phyloP scores from a whole-genome alignment of 2,113 vertebrate genomes.

The Carollia perspicillata region DNA sequence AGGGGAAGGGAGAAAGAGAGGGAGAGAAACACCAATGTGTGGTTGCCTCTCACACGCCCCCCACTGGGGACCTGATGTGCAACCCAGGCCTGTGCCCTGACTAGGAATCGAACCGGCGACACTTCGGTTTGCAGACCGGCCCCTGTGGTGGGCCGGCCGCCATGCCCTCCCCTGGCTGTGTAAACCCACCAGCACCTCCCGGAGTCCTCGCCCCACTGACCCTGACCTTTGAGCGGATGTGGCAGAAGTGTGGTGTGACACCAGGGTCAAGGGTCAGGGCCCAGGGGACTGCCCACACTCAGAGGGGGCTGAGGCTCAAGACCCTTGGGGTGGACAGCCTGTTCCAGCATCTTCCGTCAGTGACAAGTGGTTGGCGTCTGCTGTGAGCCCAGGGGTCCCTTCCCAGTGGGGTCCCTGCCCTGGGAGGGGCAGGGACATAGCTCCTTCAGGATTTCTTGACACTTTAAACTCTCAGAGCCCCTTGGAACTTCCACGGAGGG shows the following conservation, averaged over 20 bases:
- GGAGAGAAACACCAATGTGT: no score
- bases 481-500: background rate
- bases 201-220: background rate
- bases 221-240: background rate
- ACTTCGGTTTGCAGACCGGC: no score
- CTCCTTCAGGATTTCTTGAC: background rate
- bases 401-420: no score
- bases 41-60: no score
- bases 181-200: no score
- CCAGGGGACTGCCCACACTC: rapidly evolving
- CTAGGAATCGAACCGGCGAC: no score
- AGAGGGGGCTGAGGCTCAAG: background rate
- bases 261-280: background rate
- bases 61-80: no score
- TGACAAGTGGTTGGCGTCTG: background rate
- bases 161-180: no score
- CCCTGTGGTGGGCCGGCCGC: no score
- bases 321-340: background rate
- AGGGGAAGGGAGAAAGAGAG: no score
- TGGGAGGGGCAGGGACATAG: background rate
- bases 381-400: background rate
- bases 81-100: no score
- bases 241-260: background rate
- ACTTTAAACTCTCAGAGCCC: background rate
- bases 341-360: background rate